Base-by-base conservation (phyloP, 2,888 invertebrate species). In the Graphium colonna region DNA sequence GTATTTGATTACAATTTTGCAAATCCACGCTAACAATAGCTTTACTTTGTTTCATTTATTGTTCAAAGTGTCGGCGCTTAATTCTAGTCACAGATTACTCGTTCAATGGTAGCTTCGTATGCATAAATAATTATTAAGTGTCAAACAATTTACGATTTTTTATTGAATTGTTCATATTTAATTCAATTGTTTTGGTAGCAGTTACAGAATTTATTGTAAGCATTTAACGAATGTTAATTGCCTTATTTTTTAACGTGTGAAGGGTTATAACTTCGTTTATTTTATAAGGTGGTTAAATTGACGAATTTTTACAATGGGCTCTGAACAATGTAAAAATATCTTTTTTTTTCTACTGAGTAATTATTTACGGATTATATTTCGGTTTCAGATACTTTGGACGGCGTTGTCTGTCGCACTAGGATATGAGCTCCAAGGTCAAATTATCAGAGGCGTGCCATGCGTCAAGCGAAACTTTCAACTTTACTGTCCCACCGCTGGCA, bases 401-500 rank as follows among this genome's bases (percentile, higher is more conserved):
- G 96, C 96, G 33, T 83, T 97, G 61, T 96, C 96, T 17, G 92
- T 97, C 67, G 96, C 96, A 57, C 87, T 97, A 71, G 96, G 96
- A 52, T 91, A 96, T 77, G 96, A 97, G 84, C 92, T 96, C 55
- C 93, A 95, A 65, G 97, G 96, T 56, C 96, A 97, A 82, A 92
- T 96, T 63, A 95, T 97, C 70, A 91, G 95, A 78, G 97, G 97
- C 61, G 94, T 96, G 68, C 97, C 97, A 56, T 97, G 97, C 82
- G 95, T 97, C 74, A 96, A 96, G 83, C 92, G 94, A 67, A 93
- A 95, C 79, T 96, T 95, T 85, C 97, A 97, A 79, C 91, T 97
- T 54, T 97, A 95, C 83, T 97, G 97, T 80, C 96, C 97, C 31
- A 96, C 96, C 28, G 96, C 97, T 58, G 97, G 97, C 64, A 96